phyloP scores from a whole-genome alignment of 2,113 vertebrate species.

The Trichomycterus rosablanca region DNA sequence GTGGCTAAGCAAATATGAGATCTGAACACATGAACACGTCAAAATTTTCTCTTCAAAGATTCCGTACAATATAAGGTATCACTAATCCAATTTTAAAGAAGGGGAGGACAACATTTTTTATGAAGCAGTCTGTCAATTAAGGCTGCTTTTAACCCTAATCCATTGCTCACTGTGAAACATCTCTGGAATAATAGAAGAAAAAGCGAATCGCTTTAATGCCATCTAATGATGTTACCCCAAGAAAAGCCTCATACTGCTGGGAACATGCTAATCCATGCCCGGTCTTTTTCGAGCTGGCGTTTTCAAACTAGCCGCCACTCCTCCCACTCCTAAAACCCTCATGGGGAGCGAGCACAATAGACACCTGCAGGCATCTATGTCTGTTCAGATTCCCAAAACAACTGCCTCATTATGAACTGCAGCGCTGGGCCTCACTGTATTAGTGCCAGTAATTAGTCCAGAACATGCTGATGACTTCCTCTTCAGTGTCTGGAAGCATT shows the following conservation, averaged over 20 bases:
- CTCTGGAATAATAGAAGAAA: conserved; percentile 50
- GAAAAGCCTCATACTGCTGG: conserved; percentile 74
- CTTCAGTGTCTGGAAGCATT: conserved; percentile 25
- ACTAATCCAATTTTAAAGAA: conserved; percentile 57
- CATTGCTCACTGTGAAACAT: conserved; percentile 46
- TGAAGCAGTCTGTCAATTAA: conserved; percentile 59
- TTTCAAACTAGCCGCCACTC: conserved; percentile 50
- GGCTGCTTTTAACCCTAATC: conserved; percentile 57
- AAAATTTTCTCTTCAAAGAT: no score
- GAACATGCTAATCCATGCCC: conserved; percentile 71
- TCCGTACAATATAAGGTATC: conserved; percentile 29
- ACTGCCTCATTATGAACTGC: conserved; percentile 57
- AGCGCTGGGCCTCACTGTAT: conserved; percentile 45
- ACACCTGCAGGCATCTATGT: conserved; percentile 52
- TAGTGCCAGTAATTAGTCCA: conserved; percentile 64
- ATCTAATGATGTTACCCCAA: conserved; percentile 70
- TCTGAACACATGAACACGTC: no score
- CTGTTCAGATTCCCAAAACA: conserved; percentile 52
- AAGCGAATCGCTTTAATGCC: conserved; percentile 62
- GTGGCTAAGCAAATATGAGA: no score
- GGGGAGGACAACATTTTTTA: conserved; percentile 46
- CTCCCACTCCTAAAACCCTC: conserved; percentile 57
- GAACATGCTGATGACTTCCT: conserved; percentile 63
- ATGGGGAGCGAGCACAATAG: conserved; percentile 60
- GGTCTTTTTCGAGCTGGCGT: conserved; percentile 56